Base-by-base conservation (phyloP, 1,140 invertebrate species). In the Musca domestica region DNA sequence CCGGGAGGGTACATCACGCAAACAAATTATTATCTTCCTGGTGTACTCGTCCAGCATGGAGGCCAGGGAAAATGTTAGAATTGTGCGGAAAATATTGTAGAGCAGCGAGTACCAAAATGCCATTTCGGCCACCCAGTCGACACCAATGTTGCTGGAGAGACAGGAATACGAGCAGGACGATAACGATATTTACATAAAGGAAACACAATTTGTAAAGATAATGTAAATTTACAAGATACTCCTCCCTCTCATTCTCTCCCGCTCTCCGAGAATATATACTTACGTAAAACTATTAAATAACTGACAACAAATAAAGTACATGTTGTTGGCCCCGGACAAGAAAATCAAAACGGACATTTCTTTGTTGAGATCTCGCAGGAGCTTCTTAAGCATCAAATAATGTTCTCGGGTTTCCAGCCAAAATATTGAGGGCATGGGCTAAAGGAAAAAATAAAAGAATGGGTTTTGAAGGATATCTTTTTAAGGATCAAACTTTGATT, bases 41-140 rank as follows among this genome's bases (percentile, higher is more conserved):
- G 87, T 87, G 70, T 87, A 85, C 74, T 89, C 87, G 73, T 89
- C 82, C 2, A 90, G 85, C 41, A 85, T 83, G 6, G 89, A 87
- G 5, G 87, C 83, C 20, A 85, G 82, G 17, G 89, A 76, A 0
- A 88, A 87, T 7, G 90, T 88, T 0, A 84, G 71, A 1, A 84
- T 72, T 0, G 87, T 87, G 71, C 88, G 82, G 2, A 83, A 75
- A 4, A 90, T 81, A 10, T 89, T 80, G 71, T 88, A 89, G 0
- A 83, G 76, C 68, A 90, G 85, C 0, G 88, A 90, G 56, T 85
- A 87, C 73, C 88, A 88, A 69, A 87, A 90, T 70, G 89, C 90
- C 1, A 86, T 2, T 65, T 74, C 70, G 3, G 81, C 74, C n/a
- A 75, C 63, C 7, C 69, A 68, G 64, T 79, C 77, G 2, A 79